Base-by-base conservation (phyloP, 1,140 invertebrate genomes). In the Andrena cerasifolii region DNA sequence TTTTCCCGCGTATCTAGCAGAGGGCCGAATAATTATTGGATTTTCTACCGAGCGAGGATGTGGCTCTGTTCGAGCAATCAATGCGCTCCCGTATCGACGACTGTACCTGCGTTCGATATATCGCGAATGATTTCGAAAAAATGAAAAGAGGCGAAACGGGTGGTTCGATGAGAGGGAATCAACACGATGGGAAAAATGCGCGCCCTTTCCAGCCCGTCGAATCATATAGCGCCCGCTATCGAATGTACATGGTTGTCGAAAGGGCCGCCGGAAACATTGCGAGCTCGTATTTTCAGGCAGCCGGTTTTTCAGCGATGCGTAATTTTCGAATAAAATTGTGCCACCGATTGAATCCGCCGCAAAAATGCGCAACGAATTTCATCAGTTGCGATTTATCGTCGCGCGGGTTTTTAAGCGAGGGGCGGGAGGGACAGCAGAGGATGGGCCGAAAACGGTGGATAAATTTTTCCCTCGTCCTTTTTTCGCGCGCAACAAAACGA, bases 61-160 rank as follows among this genome's bases (percentile, higher is more conserved):
- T 21, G 6, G 28, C 28, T 0, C 18, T 5, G 33, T 14, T 49
- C n/a, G 18, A 12, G n/a, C 47, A 43, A 66, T 43, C 71, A 21
- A 74, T 66, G n/a, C 14, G 6, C n/a, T 1, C 21, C 18, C 58
- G 0, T n/a, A 10, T 33, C 18, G 1, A 28, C 58, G n/a, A 40
- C 43, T n/a, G 61, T 26, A 24, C 33, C 40, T 58, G 70, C 53
- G 43, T 61, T 61, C n/a, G n/a, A 62, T 79, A 67, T 80, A 80
- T 62, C 67, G 78, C 28, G 77, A 56, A 78, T 80, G 78, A 83
- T 83, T 80, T 58, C 21, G 24, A 62, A 73, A 78, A 67, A 78
- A 62, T 47, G 71, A 7, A 62, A 45, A 33, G 16, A 51, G 31
- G 36, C 36, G 74, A 43, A 62, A 56, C 0, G 16, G n/a, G 28